Evolutionary conservation across 2,113 vertebrate genomes (phyloP).

Genomic region (Saimiri boliviensis): DNA sequence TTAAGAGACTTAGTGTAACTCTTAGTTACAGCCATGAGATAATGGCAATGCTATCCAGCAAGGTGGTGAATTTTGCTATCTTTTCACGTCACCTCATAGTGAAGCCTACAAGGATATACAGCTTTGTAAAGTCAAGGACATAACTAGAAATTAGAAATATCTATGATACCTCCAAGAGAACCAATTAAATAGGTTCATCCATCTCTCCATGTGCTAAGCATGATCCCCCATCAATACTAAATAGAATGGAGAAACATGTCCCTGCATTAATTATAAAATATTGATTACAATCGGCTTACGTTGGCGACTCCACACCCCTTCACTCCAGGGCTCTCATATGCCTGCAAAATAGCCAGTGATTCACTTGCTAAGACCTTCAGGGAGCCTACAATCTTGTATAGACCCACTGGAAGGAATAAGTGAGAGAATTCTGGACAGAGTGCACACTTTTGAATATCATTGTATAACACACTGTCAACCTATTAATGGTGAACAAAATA

Average conservation of each 20-base stretch:
- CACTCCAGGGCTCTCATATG: neutral
- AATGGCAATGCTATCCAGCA: neutral
- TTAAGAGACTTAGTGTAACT: neutral
- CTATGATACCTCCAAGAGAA: constrained; percentile 26
- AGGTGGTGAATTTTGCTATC: neutral
- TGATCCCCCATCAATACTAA: constrained; percentile 61
- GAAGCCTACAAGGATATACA: neutral
- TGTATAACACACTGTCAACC: neutral
- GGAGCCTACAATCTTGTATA: neutral
- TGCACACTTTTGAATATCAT: neutral
- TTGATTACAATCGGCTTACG: constrained; percentile 17
- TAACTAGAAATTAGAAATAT: constrained; percentile 51
- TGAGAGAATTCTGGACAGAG: neutral
- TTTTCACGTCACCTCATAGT: neutral
- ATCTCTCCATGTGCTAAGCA: constrained; percentile 47
- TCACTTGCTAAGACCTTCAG: constrained; percentile 17
- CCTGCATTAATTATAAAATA: constrained; percentile 60
- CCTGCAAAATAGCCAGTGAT: neutral
- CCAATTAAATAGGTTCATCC: constrained; percentile 38
- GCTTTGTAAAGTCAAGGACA: constrained; percentile 8
- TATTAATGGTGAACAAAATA: neutral
- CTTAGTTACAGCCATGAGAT: neutral
- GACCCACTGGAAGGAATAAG: neutral
- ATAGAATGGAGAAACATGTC: constrained; percentile 36
- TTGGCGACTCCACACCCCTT: constrained; percentile 15